Evolutionary conservation across 2,797 vertebrate genomes (phyloP).

Genomic region (Linurgus olivaceus): DNA sequence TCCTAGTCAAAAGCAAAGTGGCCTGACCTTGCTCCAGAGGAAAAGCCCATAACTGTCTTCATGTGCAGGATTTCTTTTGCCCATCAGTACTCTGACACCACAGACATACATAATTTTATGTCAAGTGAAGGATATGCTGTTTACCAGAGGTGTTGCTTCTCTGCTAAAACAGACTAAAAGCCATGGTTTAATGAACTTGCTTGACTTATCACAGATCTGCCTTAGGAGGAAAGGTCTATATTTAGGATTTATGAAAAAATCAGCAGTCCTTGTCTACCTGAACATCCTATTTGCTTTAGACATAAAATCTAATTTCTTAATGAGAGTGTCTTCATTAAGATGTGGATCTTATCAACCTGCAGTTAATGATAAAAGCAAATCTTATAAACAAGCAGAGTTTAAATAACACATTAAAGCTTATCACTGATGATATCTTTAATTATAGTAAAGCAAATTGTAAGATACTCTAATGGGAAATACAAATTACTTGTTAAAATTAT

Average conservation of each 20-base stretch:
- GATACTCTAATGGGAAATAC: conserved; percentile 80
- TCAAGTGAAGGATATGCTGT: not conserved
- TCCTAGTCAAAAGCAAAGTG: not conserved
- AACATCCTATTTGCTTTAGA: conserved; percentile 8
- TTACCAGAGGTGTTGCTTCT: not conserved
- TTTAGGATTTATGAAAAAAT: conserved; percentile 9
- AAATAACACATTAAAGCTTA: conserved; percentile 75
- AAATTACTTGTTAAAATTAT: conserved; percentile 83
- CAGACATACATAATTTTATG: not conserved
- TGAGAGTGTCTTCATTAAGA: conserved; percentile 29
- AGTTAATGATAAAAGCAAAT: conserved; percentile 76
- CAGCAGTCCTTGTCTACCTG: not conserved
- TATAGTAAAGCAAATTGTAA: conserved; percentile 75
- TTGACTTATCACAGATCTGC: not conserved
- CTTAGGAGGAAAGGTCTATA: not conserved
- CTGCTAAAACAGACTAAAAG: not conserved
- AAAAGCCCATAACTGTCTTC: not conserved
- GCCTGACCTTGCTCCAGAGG: not conserved
- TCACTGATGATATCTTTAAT: conserved; percentile 80
- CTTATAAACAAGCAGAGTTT: conserved; percentile 70
- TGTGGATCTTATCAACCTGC: conserved; percentile 58
- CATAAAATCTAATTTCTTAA: conserved; percentile 67
- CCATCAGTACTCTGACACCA: not conserved
- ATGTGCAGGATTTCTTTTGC: not conserved
- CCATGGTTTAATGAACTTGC: not conserved